phyloP scores from a whole-genome alignment of 37 sponge, comb jelly and placozoan genomes.

The Theonella swinhoei region DNA sequence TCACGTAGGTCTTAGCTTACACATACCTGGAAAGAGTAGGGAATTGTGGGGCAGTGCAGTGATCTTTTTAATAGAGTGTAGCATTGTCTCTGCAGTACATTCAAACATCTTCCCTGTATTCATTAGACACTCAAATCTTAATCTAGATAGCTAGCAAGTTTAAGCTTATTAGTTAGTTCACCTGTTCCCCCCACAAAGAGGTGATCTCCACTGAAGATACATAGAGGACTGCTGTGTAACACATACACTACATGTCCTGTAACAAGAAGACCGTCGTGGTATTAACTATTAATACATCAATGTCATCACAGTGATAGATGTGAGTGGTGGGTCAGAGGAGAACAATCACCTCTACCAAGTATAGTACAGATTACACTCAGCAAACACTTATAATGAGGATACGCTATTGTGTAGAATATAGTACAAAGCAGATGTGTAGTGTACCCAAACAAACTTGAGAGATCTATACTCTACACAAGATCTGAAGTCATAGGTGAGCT shows the following conservation, averaged over 20 bases:
- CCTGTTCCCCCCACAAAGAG: constrained; percentile 77
- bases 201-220: constrained; percentile 78
- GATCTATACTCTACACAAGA: too few species aligned
- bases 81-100: constrained; percentile 49
- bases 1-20: background rate
- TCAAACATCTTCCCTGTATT: constrained; percentile 73
- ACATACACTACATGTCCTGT: constrained; percentile 76
- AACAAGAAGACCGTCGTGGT: too few species aligned
- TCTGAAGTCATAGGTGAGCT: too few species aligned
- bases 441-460: too few species aligned
- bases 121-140: background rate
- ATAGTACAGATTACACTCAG: too few species aligned
- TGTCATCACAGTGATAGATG: too few species aligned
- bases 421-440: too few species aligned
- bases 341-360: too few species aligned
- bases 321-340: too few species aligned
- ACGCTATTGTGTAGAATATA: too few species aligned
- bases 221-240: constrained; percentile 53
- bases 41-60: constrained; percentile 14
- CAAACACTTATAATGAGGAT: too few species aligned
- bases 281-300: too few species aligned
- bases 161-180: background rate
- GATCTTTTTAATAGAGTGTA: constrained; percentile 43
- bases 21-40: constrained; percentile 69
- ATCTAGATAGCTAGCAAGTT: background rate